A percentile compares a stretch with the other conserved stretches of the same genome.
Conservation (phyloP, 2,113 vertebrate genomes). For the Colossoma macropomum region DNA sequence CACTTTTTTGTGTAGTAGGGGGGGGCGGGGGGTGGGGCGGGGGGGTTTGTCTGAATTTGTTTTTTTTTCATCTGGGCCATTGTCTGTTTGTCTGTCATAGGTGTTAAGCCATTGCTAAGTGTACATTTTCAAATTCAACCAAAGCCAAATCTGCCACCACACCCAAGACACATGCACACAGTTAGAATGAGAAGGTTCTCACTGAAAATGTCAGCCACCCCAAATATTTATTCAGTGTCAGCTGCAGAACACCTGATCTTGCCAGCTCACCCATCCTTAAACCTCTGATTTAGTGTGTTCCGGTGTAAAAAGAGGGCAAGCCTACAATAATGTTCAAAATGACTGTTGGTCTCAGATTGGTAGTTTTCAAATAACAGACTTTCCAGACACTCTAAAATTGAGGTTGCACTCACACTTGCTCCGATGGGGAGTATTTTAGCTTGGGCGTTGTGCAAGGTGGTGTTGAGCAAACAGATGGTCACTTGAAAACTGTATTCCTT, state of each 20-base stretch:
- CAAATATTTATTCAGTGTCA: constrained; percentile 1
- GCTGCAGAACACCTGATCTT: background rate
- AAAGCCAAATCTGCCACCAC: background rate
- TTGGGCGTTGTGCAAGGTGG: constrained; percentile 24
- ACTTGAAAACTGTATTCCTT: constrained; percentile 40
- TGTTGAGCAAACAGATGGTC: constrained; percentile 53
- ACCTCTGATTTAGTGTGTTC: constrained; percentile 26
- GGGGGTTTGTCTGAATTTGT: no score
- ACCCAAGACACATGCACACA: background rate
- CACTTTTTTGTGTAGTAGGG: no score
- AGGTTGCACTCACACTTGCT: constrained; percentile 15
- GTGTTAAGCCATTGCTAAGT: background rate
- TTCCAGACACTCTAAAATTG: constrained; percentile 33
- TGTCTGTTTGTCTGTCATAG: no score
- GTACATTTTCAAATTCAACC: background rate
- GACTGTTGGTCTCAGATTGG: constrained; percentile 4
- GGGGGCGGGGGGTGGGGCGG: no score
- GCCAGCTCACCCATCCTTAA: background rate
- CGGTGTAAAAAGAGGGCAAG: constrained; percentile 34
- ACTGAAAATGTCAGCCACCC: background rate
- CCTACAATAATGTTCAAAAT: constrained; percentile 14
- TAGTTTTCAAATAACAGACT: constrained; percentile 45
- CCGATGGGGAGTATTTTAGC: constrained; percentile 28
- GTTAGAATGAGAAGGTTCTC: background rate
- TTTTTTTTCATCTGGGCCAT: no score